Base-by-base conservation (phyloP, 1,140 invertebrate species). In the Zaprionus davidi region DNA sequence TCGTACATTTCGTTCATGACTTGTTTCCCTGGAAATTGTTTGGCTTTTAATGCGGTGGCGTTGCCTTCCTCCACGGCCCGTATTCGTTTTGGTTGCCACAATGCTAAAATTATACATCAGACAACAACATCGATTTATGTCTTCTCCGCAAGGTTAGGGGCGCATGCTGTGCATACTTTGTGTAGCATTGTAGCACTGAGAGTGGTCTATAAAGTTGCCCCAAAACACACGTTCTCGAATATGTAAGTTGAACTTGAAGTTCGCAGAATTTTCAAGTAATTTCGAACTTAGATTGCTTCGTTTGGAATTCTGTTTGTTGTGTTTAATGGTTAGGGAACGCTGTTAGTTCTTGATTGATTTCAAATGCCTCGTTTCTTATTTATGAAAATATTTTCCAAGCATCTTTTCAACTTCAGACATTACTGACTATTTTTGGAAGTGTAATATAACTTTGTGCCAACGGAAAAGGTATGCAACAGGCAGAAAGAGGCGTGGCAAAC, bases 61-160 rank as follows among this genome's bases (percentile, higher is more conserved):
- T 85, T 74, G 68, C 76, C 80, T 79, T 76, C 72, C 67, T 76
- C 80, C 58, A 63, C 69, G 28, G 28, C 7, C 28, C 6, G 28
- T 7, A 7, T 62, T 7, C 34, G 20, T 55, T n/a, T 11, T 56
- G 51, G 46, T 69, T 65, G 53, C 76, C 81, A 22, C 55, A 76
- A 41, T 56, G 81, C 81, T 84, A 84, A 78, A 84, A 86, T 78
- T 84, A 81, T 55, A 71, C 41, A 81, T 55, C 78, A 84, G 81
- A 80, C 81, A 24, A 69, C 38, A 58, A 72, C 36, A 36, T 51
- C 76, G 71, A 79, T 79, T 82, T 83, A 84, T 81, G 77, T 64
- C 41, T 71, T 79, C 13, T 11, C 20, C 15, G 28, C 38, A 67
- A 55, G 64, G 64, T 59, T 68, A 62, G 55, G 53, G 34, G 49